Evolutionary conservation across 2,888 invertebrate species (phyloP).

Genomic region (Ypsolopha scabrella): DNA sequence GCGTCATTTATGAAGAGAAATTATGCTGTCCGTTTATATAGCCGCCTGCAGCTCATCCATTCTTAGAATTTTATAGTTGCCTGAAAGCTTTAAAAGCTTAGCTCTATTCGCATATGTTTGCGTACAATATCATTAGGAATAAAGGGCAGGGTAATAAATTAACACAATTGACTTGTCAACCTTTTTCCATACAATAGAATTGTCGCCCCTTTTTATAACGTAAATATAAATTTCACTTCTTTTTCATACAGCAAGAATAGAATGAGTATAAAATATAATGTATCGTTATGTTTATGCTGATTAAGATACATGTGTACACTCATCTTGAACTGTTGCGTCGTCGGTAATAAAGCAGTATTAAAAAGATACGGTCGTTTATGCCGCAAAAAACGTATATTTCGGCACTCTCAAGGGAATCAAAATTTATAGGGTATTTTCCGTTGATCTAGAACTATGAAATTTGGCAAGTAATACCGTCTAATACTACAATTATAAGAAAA

Average conservation of each 20-base stretch:
- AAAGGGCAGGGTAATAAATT: conserved; percentile 17
- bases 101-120: conserved; percentile 43
- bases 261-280: conserved; percentile 10
- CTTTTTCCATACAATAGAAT: conserved; percentile 10
- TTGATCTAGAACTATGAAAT: no score
- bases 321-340: conserved; percentile 14
- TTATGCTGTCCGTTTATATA: conserved; percentile 41
- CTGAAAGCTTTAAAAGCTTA: conserved; percentile 38
- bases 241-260: not conserved
- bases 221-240: not conserved
- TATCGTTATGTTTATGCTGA: conserved; percentile 24
- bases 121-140: conserved; percentile 10
- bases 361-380: no score
- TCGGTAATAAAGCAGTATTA: no score
- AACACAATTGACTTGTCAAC: conserved; percentile 26
- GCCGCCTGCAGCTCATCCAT: conserved; percentile 25
- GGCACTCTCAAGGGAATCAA: no score
- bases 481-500: no score
- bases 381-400: no score
- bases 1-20: conserved; percentile 46
- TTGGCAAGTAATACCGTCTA: no score
- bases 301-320: conserved; percentile 17
- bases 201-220: not conserved
- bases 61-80: not conserved
- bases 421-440: no score